A percentile compares a stretch with the other conserved stretches of the same genome.
These are phyloP conservation scores for mouse (Mus musculus) DNA, from an alignment of 2,113 vertebrate genomes.

Conservation along the genomic window DNA sequence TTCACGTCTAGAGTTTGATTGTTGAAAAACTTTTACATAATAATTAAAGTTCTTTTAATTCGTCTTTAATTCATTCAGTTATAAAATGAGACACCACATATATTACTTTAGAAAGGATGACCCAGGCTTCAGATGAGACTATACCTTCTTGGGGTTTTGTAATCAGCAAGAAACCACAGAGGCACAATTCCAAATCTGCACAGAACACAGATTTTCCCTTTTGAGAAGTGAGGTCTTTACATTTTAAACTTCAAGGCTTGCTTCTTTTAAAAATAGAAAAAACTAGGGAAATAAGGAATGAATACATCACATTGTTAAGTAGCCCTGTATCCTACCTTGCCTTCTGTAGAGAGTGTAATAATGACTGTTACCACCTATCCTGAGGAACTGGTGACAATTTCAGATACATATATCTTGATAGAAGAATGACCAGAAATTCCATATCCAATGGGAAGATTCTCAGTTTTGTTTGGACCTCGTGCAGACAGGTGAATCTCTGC, in stretches of 20 bases:
- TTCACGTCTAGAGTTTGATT: neutral
- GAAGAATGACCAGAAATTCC: neutral
- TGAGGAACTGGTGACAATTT: neutral
- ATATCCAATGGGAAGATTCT: neutral
- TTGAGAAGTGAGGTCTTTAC: neutral
- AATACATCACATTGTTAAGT: neutral
- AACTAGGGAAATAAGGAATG: neutral
- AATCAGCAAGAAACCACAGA: neutral
- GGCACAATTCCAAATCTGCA: neutral
- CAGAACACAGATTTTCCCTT: neutral
- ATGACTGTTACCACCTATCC: neutral
- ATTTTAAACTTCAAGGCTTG: neutral
- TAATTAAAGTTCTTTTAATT: neutral
- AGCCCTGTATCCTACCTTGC: neutral
- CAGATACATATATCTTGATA: neutral
- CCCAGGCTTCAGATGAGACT: neutral
- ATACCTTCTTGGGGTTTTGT: neutral
- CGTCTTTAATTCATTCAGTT: neutral
- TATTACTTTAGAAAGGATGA: neutral
- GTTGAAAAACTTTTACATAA: neutral
- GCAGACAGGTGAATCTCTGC: neutral
- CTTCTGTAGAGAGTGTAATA: neutral
- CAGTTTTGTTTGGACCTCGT: neutral
- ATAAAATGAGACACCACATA: neutral
- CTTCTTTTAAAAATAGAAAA: constrained; percentile 17